These are phyloP conservation scores for Eumaeus atala DNA, from an alignment of 1,140 invertebrate genomes.

Conservation along the genomic window DNA sequence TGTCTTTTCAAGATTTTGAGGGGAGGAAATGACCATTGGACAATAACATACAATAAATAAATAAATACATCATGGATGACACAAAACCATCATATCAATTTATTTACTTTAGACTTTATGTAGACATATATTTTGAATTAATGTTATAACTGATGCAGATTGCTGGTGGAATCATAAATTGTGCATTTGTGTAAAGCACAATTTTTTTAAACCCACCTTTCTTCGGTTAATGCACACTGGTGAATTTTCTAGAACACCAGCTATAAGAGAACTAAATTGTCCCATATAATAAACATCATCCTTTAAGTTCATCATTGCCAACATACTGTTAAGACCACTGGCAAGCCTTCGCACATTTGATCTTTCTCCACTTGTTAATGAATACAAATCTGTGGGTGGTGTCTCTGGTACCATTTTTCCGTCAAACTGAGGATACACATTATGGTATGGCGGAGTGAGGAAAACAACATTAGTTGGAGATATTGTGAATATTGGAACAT, in stretches of 20 bases:
- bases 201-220: conserved; percentile 66
- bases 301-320: conserved; percentile 76
- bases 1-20: too few species aligned
- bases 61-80: too few species aligned
- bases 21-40: too few species aligned
- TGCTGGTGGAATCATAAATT: too few species aligned
- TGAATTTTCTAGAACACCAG: conserved; percentile 77
- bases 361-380: conserved; percentile 46
- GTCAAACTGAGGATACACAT: conserved; percentile 76
- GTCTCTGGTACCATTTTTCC: conserved; percentile 58
- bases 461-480: conserved; percentile 77
- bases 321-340: conserved; percentile 75
- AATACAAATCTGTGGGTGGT: conserved; percentile 62
- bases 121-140: too few species aligned
- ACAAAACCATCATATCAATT: too few species aligned
- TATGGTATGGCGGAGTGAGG: conserved; percentile 77
- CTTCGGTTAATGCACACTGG: conserved; percentile 68
- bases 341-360: conserved; percentile 64
- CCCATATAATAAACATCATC: conserved; percentile 81
- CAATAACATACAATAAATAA: too few species aligned
- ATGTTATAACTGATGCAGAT: too few species aligned
- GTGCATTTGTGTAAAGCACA: too few species aligned
- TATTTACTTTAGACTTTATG: too few species aligned
- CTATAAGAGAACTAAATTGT: conserved; percentile 77
- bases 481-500: conserved; percentile 78